A percentile compares a stretch with the other conserved stretches of the same genome.
Evolutionary conservation across 2,797 vertebrate genomes (phyloP).

Genomic region (Podarcis lilfordi): DNA sequence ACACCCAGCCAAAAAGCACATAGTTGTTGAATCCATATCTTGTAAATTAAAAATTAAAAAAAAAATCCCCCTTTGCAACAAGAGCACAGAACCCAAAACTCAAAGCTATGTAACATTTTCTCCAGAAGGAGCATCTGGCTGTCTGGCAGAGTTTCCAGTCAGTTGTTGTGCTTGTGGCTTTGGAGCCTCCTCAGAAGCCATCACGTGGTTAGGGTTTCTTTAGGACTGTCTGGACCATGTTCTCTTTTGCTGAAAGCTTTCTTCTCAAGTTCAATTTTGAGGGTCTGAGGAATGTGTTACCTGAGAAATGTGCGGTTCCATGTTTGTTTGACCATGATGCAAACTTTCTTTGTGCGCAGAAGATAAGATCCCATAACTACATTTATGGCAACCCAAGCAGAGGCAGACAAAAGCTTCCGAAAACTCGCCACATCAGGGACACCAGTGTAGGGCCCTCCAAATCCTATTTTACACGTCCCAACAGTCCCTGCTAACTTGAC

Average conservation of each 20-base stretch:
- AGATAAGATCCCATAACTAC: background rate
- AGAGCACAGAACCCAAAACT: constrained; percentile 36
- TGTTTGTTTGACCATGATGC: background rate
- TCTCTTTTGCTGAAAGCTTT: constrained; percentile 60
- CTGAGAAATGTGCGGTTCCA: constrained; percentile 20
- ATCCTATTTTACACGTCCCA: no score
- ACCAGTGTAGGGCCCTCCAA: no score
- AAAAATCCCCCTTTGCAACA: constrained; percentile 14
- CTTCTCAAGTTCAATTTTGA: constrained; percentile 51
- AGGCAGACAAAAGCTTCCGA: background rate
- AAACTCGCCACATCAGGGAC: background rate
- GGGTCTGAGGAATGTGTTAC: constrained; percentile 6
- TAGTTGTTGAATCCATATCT: background rate
- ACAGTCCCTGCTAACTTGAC: no score
- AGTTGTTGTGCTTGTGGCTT: constrained; percentile 72
- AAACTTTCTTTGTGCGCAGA: background rate
- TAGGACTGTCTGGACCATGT: constrained; percentile 66
- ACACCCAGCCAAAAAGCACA: constrained; percentile 9
- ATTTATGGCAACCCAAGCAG: background rate
- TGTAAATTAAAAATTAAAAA: background rate
- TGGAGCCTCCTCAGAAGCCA: constrained; percentile 64
- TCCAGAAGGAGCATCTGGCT: constrained; percentile 70
- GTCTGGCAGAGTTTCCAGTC: constrained; percentile 57
- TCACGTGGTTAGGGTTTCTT: constrained; percentile 68
- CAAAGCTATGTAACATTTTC: constrained; percentile 50